phyloP scores from a whole-genome alignment of 2,888 invertebrate genomes.

The Fragum fragum region DNA sequence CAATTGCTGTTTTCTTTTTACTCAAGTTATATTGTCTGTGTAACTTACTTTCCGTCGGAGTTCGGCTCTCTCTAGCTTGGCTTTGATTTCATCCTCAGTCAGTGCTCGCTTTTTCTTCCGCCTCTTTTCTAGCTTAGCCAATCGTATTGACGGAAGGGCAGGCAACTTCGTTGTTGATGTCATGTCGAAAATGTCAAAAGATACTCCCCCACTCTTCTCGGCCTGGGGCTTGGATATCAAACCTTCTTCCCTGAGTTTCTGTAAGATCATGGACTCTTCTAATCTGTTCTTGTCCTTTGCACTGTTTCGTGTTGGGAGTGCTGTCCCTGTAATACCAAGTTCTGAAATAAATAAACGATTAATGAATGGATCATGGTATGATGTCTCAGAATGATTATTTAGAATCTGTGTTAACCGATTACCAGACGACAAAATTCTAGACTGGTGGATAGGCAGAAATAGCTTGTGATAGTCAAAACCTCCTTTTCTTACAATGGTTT shows the following conservation, averaged over 20 bases:
- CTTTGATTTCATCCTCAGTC: constrained; percentile 83
- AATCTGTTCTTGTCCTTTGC: constrained; percentile 84
- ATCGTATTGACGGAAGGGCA: constrained; percentile 78
- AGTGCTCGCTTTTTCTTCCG: constrained; percentile 80
- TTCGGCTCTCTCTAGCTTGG: constrained; percentile 83
- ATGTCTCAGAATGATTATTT: too few relatives aligned
- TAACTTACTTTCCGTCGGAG: constrained; percentile 81
- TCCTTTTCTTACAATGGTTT: too few relatives aligned
- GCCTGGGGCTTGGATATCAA: constrained; percentile 85
- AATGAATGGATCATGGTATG: too few relatives aligned
- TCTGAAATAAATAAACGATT: constrained; percentile 74
- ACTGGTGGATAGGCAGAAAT: too few relatives aligned
- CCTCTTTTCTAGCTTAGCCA: constrained; percentile 81
- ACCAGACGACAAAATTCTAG: too few relatives aligned
- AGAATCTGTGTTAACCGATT: too few relatives aligned
- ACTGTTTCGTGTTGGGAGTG: constrained; percentile 83
- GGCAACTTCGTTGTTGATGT: constrained; percentile 51
- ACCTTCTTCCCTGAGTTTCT: constrained; percentile 86
- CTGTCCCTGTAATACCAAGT: constrained; percentile 83
- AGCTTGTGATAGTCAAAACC: too few relatives aligned
- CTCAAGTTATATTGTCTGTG: too few relatives aligned
- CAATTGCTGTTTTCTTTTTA: too few relatives aligned
- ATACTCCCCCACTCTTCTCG: constrained; percentile 83
- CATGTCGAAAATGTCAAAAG: constrained; percentile 81
- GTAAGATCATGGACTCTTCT: constrained; percentile 85